Evolutionary conservation across 2,888 invertebrate species (phyloP), one percentile per base, ranked within the genome.

Genomic region (Agrilus biguttatus): DNA sequence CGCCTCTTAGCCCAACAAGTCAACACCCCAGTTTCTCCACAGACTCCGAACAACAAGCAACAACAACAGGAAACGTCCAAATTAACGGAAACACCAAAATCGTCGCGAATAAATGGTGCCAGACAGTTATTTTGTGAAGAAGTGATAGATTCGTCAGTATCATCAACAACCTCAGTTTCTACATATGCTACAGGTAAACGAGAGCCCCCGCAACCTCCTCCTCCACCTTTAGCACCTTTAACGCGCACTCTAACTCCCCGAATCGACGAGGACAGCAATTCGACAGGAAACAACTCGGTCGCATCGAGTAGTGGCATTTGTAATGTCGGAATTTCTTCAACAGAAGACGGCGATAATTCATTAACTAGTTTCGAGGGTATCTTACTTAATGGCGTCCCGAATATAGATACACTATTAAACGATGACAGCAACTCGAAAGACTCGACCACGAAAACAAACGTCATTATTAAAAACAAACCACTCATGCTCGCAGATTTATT

Each of bases 401-500:
- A 69, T 46, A 68, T 73, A 19, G 74, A 75, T 45, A 69, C 68
- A 35, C 40, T 40, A 14, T 40, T 47, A 39, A 69, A 75, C 47
- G 77, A 77, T 33, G 74, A 77, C 39, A 72, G 72, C 41, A 63
- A 65, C 54, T 65, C 65, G 48, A 74, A 75, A 58, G 72, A 67
- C 52, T 64, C 54, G 49, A 55, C 54, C 47, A 47, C 51, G 12
- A 47, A 49, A 44, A 47, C 45, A 10, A 49, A 45, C 14, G 53
- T 47, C 46, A 60, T 60, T 46, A 52, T 50, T 13, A 59, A 64
- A 58, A 81, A 82, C 55, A 84, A 85, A 64, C 71, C 71, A 0
- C 53, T 75, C 40, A 84, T 88, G 81, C 68, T 89, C 37, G 87
- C 87, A 0, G 88, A 89, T 61, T 66, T 89, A 40, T 67, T 90